phyloP scores from a whole-genome alignment of 37 sponge, comb jelly and placozoan species.

The Spongia lamella region DNA sequence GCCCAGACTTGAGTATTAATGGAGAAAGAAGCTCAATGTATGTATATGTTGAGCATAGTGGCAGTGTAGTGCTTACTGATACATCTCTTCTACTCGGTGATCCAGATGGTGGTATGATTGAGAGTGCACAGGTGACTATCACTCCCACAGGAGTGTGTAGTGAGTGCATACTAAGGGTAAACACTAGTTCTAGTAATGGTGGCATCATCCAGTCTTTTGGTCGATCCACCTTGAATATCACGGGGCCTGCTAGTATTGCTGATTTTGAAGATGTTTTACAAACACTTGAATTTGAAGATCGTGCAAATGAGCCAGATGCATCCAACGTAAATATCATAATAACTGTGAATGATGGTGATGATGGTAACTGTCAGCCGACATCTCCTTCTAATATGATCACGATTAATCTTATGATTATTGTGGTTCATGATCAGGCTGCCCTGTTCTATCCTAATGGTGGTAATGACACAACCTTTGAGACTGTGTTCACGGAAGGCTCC shows the following conservation, averaged over 20 bases:
- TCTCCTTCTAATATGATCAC: conserved; percentile 2
- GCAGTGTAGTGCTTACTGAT: conserved; percentile 2
- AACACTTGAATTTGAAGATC: conserved; percentile 41
- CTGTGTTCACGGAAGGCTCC: conserved; percentile 41
- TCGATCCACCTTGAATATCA: conserved; percentile 29
- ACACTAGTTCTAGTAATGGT: background rate
- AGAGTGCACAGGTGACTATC: conserved; percentile 13
- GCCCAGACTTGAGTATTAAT: conserved; percentile 43
- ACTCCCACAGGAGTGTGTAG: conserved; percentile 14
- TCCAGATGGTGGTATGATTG: conserved; percentile 26
- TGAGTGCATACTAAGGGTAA: conserved; percentile 11
- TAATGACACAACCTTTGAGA: conserved; percentile 14
- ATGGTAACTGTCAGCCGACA: conserved; percentile 10
- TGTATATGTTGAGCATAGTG: conserved; percentile 44
- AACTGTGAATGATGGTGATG: conserved; percentile 14
- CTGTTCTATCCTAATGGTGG: conserved; percentile 42
- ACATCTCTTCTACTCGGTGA: conserved; percentile 32
- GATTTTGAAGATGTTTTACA: conserved; percentile 43
- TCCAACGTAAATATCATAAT: conserved; percentile 28
- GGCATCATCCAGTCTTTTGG: conserved; percentile 4
- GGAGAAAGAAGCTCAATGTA: conserved; percentile 6
- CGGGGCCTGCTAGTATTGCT: conserved; percentile 42
- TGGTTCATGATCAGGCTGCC: conserved; percentile 57
- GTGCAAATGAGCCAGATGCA: conserved; percentile 41
- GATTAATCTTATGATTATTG: conserved; percentile 56